phyloP scores from a whole-genome alignment of 2,797 vertebrate genomes.

The Synanceia verrucosa region DNA sequence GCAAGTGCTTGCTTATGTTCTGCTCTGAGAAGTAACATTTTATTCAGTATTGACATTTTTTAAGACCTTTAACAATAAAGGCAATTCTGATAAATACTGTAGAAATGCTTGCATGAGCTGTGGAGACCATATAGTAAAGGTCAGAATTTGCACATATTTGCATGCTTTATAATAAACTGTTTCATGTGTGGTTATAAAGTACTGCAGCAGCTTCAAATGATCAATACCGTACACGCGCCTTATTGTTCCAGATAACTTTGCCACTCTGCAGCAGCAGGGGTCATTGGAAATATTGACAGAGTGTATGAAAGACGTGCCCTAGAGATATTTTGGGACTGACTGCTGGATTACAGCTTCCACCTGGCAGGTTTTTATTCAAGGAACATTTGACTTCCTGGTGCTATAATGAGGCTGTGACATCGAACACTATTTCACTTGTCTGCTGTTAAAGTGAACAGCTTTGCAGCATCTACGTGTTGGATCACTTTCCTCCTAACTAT shows the following conservation, averaged over 20 bases:
- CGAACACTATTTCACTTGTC: slow-evolving; percentile 44
- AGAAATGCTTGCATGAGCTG: neutral
- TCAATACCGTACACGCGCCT: slow-evolving; percentile 43
- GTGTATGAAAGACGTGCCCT: slow-evolving; percentile 52
- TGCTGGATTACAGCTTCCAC: slow-evolving; percentile 31
- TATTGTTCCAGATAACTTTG: slow-evolving; percentile 43
- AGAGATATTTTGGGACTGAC: slow-evolving; percentile 27
- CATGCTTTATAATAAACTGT: slow-evolving; percentile 50
- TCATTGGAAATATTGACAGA: slow-evolving; percentile 56
- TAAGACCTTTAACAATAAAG: neutral
- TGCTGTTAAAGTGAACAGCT: slow-evolving; percentile 58
- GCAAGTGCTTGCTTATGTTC: neutral
- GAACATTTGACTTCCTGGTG: slow-evolving; percentile 43
- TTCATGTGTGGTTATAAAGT: slow-evolving; percentile 28
- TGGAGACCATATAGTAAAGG: slow-evolving; percentile 6
- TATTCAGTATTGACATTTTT: slow-evolving; percentile 17
- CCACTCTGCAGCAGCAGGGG: slow-evolving; percentile 18
- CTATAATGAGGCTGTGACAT: slow-evolving; percentile 52
- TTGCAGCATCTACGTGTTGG: slow-evolving; percentile 8
- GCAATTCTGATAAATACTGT: neutral
- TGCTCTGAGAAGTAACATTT: neutral
- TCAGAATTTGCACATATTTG: slow-evolving; percentile 31
- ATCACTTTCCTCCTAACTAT: slow-evolving; percentile 38
- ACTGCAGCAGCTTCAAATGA: slow-evolving; percentile 22
- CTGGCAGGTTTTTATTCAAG: slow-evolving; percentile 51